Conservation (phyloP, 2,113 vertebrate species). For the Grus americana region DNA sequence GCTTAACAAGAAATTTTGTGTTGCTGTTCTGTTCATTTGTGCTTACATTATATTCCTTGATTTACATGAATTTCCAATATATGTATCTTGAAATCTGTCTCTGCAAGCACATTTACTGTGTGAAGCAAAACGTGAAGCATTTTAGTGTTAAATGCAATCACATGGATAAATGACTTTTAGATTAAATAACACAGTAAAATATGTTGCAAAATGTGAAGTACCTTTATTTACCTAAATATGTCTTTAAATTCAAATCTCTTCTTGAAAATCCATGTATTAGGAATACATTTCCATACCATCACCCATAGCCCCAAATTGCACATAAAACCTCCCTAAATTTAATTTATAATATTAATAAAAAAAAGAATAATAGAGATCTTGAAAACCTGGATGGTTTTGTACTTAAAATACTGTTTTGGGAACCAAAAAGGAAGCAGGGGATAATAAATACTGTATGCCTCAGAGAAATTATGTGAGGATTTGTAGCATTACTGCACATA, state of each 20-base stretch:
- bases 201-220: background rate
- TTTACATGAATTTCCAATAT: background rate
- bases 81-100: background rate
- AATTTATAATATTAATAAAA: background rate
- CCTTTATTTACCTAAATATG: background rate
- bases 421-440: background rate
- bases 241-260: background rate
- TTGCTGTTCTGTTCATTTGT: background rate
- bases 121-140: background rate
- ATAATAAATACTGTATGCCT: background rate
- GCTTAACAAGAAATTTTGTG: background rate
- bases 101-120: background rate
- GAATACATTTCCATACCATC: background rate
- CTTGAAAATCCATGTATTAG: background rate
- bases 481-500: background rate
- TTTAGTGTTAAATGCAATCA: background rate
- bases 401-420: background rate
- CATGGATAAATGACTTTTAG: background rate
- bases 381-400: background rate
- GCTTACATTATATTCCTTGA: background rate
- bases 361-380: background rate
- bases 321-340: background rate
- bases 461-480: background rate
- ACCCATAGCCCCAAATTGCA: background rate
- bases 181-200: background rate